Percentiles rank a stretch among this genome's conserved stretches.
These are phyloP conservation scores for Heliangelus exortis DNA, from an alignment of 2,797 vertebrate genomes.

Conservation along the genomic window DNA sequence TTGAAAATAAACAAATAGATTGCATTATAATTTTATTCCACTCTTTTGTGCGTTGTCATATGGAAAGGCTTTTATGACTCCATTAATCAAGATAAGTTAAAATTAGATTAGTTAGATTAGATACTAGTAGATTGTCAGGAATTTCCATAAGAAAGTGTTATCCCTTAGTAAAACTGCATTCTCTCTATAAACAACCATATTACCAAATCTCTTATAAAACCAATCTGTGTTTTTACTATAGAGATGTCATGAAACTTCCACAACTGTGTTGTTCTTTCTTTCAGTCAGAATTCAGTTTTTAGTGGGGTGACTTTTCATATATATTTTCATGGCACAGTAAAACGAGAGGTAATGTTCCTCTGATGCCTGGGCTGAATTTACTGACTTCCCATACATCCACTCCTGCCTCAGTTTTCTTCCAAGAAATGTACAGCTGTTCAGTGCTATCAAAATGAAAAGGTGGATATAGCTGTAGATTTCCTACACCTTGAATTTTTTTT, in stretches of 20 bases:
- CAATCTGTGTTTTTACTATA: not conserved
- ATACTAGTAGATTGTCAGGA: not conserved
- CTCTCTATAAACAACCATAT: not conserved
- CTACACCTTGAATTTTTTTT: not conserved
- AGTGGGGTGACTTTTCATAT: not conserved
- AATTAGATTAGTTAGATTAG: not conserved
- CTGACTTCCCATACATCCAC: accelerated
- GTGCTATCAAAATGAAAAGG: not conserved
- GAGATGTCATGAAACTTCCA: not conserved
- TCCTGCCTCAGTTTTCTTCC: not conserved
- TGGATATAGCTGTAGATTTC: not conserved
- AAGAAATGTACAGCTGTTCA: not conserved
- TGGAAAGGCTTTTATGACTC: not conserved
- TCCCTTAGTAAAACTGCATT: not conserved
- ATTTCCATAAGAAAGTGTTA: not conserved
- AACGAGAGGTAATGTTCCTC: not conserved
- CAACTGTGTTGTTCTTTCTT: accelerated
- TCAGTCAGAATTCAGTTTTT: not conserved
- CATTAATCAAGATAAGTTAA: not conserved
- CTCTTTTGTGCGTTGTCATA: not conserved
- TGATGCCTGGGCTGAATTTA: not conserved
- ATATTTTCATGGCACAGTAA: not conserved
- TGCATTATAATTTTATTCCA: not conserved
- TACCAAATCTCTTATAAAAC: not conserved
- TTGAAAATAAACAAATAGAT: not conserved